Conservation (phyloP, 2,797 vertebrate genomes). For the Hipposideros larvatus region DNA sequence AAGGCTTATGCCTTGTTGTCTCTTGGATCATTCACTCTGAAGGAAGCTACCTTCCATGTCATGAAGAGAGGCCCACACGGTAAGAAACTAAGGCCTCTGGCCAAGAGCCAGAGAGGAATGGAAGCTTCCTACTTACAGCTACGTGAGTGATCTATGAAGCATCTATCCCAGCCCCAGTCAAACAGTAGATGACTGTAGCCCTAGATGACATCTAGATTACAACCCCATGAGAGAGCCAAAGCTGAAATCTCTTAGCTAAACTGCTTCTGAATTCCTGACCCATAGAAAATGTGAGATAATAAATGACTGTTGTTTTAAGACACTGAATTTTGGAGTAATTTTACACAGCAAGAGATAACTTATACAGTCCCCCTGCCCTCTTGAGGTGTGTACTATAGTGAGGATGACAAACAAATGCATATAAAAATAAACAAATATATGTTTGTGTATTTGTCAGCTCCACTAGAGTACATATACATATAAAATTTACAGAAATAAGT, state of each 20-base stretch:
- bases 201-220: neutral
- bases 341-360: conserved; percentile 28
- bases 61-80: neutral
- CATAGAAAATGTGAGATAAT: neutral
- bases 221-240: neutral
- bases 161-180: conserved; percentile 19
- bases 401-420: conserved; percentile 29
- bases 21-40: conserved; percentile 48
- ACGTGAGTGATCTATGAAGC: conserved; percentile 22
- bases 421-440: neutral
- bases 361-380: neutral
- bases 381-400: neutral
- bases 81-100: neutral
- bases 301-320: neutral
- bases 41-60: conserved; percentile 11
- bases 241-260: conserved; percentile 8
- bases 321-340: neutral
- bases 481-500: neutral
- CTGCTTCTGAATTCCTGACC: conserved; percentile 20
- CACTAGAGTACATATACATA: neutral
- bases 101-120: neutral
- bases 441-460: too few relatives aligned
- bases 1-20: neutral
- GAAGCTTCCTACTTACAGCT: neutral
- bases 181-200: conserved; percentile 1